Conservation (phyloP, 1,140 invertebrate species). For the Drosophila ironensis region DNA sequence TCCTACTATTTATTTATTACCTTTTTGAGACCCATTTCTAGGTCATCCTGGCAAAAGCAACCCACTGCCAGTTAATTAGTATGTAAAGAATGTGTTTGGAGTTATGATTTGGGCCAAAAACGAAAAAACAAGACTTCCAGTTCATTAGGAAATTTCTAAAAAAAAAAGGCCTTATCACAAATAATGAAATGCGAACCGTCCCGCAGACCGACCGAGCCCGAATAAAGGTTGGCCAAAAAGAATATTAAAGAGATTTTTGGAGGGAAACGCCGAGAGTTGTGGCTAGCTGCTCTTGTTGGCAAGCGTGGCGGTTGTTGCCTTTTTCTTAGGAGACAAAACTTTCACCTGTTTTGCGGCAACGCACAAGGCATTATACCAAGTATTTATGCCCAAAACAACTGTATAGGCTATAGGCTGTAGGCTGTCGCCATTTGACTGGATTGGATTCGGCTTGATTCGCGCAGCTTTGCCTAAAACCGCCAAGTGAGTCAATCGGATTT, state of each 20-base stretch:
- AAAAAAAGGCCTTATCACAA: slow-evolving; percentile 6
- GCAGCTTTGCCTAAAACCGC: slow-evolving; percentile 40
- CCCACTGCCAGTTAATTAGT: slow-evolving; percentile 3
- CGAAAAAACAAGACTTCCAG: not conserved
- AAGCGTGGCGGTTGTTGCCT: not conserved
- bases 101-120: slow-evolving; percentile 8
- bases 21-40: too few species aligned
- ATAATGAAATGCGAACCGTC: slow-evolving; percentile 12
- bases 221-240: slow-evolving; percentile 31
- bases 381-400: slow-evolving; percentile 51
- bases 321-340: slow-evolving; percentile 49
- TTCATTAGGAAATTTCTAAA: slow-evolving; percentile 49
- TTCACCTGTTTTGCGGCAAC: slow-evolving; percentile 43
- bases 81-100: slow-evolving; percentile 11
- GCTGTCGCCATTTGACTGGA: slow-evolving; percentile 25
- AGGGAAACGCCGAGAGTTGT: too few species aligned
- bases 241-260: slow-evolving; percentile 39
- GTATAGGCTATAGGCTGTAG: slow-evolving; percentile 23
- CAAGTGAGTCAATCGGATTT: slow-evolving; percentile 32
- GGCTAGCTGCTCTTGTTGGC: slow-evolving; percentile 6
- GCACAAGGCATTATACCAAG: slow-evolving; percentile 25
- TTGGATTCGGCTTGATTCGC: slow-evolving; percentile 17
- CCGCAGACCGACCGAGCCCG: not conserved
- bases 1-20: too few species aligned
- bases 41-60: not conserved